Conservation (phyloP, 2,113 vertebrate genomes). For the Coracopsis vasa region DNA sequence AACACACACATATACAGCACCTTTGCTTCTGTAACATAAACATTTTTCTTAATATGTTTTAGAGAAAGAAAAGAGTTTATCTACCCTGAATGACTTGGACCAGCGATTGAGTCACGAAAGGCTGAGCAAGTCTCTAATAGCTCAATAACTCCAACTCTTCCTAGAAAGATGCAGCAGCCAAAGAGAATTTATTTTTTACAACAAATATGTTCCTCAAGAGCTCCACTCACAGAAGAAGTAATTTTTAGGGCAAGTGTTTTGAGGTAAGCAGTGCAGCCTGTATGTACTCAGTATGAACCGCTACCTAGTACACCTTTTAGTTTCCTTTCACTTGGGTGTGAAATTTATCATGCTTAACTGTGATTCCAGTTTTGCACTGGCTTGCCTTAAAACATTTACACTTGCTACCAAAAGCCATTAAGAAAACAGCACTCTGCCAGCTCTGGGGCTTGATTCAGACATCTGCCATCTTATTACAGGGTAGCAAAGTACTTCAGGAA, state of each 20-base stretch:
- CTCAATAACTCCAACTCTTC: not conserved
- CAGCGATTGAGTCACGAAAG: not conserved
- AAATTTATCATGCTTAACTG: constrained; percentile 66
- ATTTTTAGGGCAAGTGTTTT: constrained; percentile 19
- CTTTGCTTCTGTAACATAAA: not conserved
- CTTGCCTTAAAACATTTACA: constrained; percentile 78
- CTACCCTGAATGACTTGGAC: not conserved
- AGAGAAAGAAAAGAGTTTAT: constrained; percentile 18
- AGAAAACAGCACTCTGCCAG: constrained; percentile 62
- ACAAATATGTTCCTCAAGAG: constrained; percentile 28
- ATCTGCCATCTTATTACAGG: constrained; percentile 62
- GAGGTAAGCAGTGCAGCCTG: not conserved
- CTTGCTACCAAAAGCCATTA: constrained; percentile 80
- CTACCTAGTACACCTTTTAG: not conserved
- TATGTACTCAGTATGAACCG: not conserved
- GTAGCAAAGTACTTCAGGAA: constrained; percentile 70
- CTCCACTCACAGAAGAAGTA: not conserved
- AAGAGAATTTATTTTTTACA: not conserved
- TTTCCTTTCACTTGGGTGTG: not conserved
- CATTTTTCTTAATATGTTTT: not conserved
- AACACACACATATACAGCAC: not conserved
- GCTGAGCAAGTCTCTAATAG: not conserved
- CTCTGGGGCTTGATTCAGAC: constrained; percentile 76
- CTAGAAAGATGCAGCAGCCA: not conserved
- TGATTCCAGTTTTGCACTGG: constrained; percentile 39